Conservation (phyloP, 1,140 invertebrate genomes). For the Bombus sibiricus region DNA sequence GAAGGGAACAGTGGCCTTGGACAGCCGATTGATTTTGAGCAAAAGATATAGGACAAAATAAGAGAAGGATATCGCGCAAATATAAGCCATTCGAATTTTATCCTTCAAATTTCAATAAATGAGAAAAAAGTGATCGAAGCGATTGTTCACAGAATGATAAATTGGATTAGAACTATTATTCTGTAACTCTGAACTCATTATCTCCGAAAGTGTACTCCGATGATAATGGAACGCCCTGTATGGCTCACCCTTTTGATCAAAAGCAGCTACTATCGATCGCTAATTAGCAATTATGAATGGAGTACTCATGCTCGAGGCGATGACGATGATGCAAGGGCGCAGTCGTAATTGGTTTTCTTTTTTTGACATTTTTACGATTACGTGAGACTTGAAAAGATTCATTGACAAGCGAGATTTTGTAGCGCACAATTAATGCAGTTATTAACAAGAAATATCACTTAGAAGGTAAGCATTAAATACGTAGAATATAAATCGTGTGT, state of each 20-base stretch:
- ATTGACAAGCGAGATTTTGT: not conserved
- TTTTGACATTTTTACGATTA: conserved; percentile 3
- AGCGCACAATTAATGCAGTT: not conserved
- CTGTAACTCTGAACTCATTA: not conserved
- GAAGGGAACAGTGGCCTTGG: not conserved
- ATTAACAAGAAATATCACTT: not conserved
- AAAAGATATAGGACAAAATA: not conserved
- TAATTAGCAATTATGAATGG: conserved; percentile 26
- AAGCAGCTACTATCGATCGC: conserved; percentile 4
- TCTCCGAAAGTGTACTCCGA: not conserved
- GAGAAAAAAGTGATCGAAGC: not conserved
- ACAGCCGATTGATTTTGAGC: not conserved
- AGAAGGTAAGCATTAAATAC: not conserved
- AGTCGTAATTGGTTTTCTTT: not conserved
- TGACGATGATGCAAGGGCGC: conserved; percentile 1
- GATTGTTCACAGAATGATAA: not conserved
- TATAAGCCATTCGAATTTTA: not conserved
- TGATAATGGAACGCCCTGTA: not conserved
- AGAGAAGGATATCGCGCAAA: no score
- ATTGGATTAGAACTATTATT: not conserved
- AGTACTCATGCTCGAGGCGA: not conserved
- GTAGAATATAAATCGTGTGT: not conserved
- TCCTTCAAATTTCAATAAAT: not conserved
- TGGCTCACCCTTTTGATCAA: not conserved
- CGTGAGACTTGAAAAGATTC: not conserved